Evolutionary conservation across 2,888 invertebrate genomes (phyloP), one percentile per base, ranked within the genome.

Genomic region (Hypolimnas misippus): DNA sequence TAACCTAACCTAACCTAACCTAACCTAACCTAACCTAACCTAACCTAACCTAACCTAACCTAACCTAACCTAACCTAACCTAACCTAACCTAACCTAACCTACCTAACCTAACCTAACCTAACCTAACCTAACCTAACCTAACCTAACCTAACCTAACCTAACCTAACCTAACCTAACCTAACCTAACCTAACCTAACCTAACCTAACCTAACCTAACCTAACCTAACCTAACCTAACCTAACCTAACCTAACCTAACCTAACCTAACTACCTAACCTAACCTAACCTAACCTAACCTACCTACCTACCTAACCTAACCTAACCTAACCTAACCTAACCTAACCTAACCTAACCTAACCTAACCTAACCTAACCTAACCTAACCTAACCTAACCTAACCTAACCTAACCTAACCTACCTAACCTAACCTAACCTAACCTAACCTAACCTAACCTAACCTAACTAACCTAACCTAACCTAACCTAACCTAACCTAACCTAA

Each of bases 221-320:
- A 53, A 59, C 52, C 59, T 53, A 53, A 59, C 52, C 59, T 53
- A 53, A 59, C 52, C 59, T 53, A 53, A 62, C 62, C 62, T 56
- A 62, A 62, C 62, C 62, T 62, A 62, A 62, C 62, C 62, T 62
- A 56, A 62, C 62, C n/a, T n/a, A n/a, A n/a, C n/a, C n/a, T n/a
- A n/a, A n/a, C n/a, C n/a, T n/a, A n/a, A n/a, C n/a, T n/a, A n/a
- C n/a, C n/a, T n/a, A n/a, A n/a, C n/a, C n/a, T n/a, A n/a, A n/a
- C n/a, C n/a, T n/a, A n/a, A n/a, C n/a, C n/a, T n/a, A n/a, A n/a
- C n/a, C n/a, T n/a, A n/a, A n/a, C n/a, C n/a, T n/a, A n/a, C n/a
- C n/a, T 61, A 55, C 54, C 61, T 25, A 59, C 60, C 60, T 54
- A 58, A 58, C 58, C 58, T 58, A 58, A 58, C 58, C 58, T 49